Base-by-base conservation (phyloP, 2,888 invertebrate species). In the Exocentrus adspersus region DNA sequence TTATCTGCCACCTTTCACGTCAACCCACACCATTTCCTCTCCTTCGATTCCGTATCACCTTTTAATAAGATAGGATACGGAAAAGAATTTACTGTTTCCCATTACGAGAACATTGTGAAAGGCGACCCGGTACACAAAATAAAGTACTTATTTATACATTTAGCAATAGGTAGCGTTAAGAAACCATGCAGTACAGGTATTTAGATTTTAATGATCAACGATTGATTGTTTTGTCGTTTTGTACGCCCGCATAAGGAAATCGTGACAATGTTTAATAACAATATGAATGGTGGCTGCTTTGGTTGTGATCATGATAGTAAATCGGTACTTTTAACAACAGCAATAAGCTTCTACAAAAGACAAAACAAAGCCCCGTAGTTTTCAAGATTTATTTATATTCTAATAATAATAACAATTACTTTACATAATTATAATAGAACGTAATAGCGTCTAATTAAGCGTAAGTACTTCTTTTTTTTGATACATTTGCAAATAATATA, bases 1-100 rank as follows among this genome's bases (percentile, higher is more conserved):
- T 48, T 48, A 48, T 48, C 48, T 48, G 48, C 48, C 16, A 48
- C 48, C 48, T 48, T 48, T 48, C 28, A 48, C 48, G 28, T 48
- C 20, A 16, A 24, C 48, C 14, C 28, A 14, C 16, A 10, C 14
- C 48, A 24, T 28, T 48, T 48, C 16, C 48, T 48, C 46, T 48
- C 14, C 20, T 28, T 48, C 48, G 28, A 10, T 28, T 16, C 16
- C 28, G 28, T 28, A 28, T 12, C 16, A 16, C 28, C 14, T 28
- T n/a, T 48, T 30, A 28, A 16, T 28, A 48, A 28, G 9, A 14
- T 9, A 28, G 16, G 14, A 7, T 14, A 16, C 20, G 48, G 3
- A 48, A 48, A 24, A 48, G 14, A 48, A 28, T 20, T 14, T 12
- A 48, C 16, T 24, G 45, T 16, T 48, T 12, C 24, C 5, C 28